These are phyloP conservation scores for Sesia apiformis DNA, from an alignment of 2,888 invertebrate species.

Conservation along the genomic window DNA sequence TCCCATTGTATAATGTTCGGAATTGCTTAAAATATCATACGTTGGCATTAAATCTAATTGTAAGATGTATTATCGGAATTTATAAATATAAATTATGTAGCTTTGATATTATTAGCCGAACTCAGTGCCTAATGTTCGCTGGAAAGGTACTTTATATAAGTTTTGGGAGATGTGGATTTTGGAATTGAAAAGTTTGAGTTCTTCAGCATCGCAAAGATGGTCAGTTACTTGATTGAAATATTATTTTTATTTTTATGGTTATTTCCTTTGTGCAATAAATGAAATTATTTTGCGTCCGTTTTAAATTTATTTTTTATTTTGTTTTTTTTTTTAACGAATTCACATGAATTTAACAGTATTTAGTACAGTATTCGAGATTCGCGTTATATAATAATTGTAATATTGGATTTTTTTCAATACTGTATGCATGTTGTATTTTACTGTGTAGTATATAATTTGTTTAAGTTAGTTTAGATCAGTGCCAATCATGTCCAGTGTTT, in stretches of 20 bases:
- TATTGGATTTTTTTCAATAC: conserved; percentile 7
- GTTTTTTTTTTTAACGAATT: conserved; percentile 25
- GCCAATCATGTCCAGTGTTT: conserved; percentile 45
- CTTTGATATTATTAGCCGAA: conserved; percentile 66
- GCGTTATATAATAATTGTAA: conserved; percentile 3
- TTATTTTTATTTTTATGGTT: conserved; percentile 10
- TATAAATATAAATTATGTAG: conserved; percentile 38
- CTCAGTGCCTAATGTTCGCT: conserved; percentile 62
- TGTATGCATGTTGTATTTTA: conserved; percentile 3
- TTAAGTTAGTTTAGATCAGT: conserved; percentile 39
- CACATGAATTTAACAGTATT: conserved; percentile 61
- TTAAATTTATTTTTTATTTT: conserved; percentile 33
- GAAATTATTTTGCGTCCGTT: conserved; percentile 70
- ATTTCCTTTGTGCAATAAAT: conserved; percentile 60
- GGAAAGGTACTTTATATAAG: conserved; percentile 22
- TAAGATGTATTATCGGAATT: conserved; percentile 50
- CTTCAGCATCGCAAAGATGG: conserved; percentile 9
- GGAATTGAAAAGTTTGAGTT: conserved; percentile 7
- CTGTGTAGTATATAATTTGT: conserved; percentile 22
- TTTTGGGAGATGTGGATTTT: conserved; percentile 12
- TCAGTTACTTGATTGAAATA: conserved; percentile 14
- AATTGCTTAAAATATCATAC: neutral
- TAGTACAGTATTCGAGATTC: conserved; percentile 51
- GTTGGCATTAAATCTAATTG: conserved; percentile 13
- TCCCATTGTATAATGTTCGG: neutral